Evolutionary conservation across 1,140 invertebrate species (phyloP).

Genomic region (Aphelenchoides besseyi): DNA sequence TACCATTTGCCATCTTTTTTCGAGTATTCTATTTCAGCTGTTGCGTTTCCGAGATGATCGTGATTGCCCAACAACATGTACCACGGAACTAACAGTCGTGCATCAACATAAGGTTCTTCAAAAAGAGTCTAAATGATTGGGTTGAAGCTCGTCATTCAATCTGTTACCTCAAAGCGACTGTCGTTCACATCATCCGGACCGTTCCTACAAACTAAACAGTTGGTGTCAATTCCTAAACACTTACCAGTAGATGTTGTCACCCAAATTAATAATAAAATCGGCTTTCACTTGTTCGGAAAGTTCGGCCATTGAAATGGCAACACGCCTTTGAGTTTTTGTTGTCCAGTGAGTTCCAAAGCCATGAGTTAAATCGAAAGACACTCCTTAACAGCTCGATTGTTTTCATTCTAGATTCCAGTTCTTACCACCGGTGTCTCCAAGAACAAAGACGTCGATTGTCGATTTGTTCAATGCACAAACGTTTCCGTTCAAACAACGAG

Average conservation of each 20-base stretch:
- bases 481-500: background rate
- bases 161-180: constrained; percentile 37
- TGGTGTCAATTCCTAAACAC: background rate
- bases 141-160: background rate
- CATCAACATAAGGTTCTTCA: constrained; percentile 32
- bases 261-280: constrained; percentile 41
- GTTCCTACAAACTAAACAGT: constrained; percentile 37
- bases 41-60: constrained; percentile 64
- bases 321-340: constrained; percentile 35
- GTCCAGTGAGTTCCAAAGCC: constrained; percentile 24
- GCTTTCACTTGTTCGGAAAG: constrained; percentile 11
- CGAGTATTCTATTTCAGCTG: constrained; percentile 9
- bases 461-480: constrained; percentile 4
- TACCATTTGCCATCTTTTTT: background rate
- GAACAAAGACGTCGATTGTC: background rate
- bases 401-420: constrained; percentile 10
- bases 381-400: constrained; percentile 18
- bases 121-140: constrained; percentile 34
- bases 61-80: constrained; percentile 66
- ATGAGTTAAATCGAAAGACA: constrained; percentile 42
- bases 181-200: constrained; percentile 43
- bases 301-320: constrained; percentile 34
- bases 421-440: constrained; percentile 25
- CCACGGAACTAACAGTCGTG: constrained; percentile 59
- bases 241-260: constrained; percentile 33